Percentiles rank a stretch among this genome's conserved stretches.
These are phyloP conservation scores for Tapirus terrestris DNA, from an alignment of 2,113 vertebrate genomes.

Conservation along the genomic window DNA sequence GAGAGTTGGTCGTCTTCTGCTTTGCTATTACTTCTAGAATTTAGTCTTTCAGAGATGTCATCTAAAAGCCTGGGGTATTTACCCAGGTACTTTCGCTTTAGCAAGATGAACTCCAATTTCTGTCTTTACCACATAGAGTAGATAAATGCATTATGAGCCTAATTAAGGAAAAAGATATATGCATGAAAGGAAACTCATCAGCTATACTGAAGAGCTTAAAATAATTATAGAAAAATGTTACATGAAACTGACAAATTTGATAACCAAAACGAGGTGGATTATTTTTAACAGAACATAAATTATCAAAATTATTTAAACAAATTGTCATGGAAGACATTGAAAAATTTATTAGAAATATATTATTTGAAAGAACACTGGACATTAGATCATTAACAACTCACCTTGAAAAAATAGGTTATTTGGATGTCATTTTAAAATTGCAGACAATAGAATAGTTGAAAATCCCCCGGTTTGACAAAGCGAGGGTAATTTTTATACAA, in stretches of 20 bases:
- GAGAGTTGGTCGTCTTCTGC: background rate
- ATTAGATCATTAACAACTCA: background rate
- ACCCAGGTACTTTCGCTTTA: background rate
- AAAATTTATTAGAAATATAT: background rate
- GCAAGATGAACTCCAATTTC: background rate
- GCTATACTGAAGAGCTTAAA: background rate
- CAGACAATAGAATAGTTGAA: background rate
- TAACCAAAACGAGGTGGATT: background rate
- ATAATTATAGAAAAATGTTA: background rate
- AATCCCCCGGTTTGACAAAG: background rate
- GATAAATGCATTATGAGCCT: background rate
- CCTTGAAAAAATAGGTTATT: background rate
- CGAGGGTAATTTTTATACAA: background rate
- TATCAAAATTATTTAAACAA: constrained; percentile 9
- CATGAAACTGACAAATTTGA: background rate
- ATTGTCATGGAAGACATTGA: background rate
- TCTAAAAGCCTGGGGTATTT: background rate
- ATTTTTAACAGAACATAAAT: background rate
- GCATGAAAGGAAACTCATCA: background rate
- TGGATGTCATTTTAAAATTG: constrained; percentile 12
- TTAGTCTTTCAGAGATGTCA: background rate
- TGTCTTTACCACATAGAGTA: background rate
- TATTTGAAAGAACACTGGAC: background rate
- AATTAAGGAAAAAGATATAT: background rate
- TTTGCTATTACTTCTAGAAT: background rate